Evolutionary conservation across 2,113 vertebrate species (phyloP), one percentile per base, ranked within the genome.

Genomic region (Damaliscus lunatus): DNA sequence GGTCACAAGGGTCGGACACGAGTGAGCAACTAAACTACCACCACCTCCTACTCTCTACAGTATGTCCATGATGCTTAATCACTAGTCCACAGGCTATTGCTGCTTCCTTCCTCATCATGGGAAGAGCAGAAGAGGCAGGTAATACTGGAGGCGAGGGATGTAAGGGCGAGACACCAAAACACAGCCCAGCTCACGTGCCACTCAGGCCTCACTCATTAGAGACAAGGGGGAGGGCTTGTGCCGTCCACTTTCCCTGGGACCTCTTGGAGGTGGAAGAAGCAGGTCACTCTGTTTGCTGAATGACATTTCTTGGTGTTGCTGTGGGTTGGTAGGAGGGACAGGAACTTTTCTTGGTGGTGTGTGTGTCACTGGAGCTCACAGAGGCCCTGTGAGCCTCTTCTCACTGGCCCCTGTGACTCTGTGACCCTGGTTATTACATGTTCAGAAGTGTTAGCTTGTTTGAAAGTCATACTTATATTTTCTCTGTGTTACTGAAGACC

Each of bases 401-500:
- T 90, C 60, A 64, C 11, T 94, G 57, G 27, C 52, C 16, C 43
- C 27, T 64, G 16, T 92, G 57, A 84, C 60, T 82, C 84, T 87
- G 29, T 90, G 88, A 81, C 11, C 36, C 40, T 77, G 52, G 31
- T 67, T 88, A 83, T 82, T 55, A 55, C 23, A 43, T 23, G 19
- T 86, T 83, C 71, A 88, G 91, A 96, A 82, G 33, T 31, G 6
- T 71, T 80, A 78, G 27, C 31, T 67, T 97, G 74, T 85, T 91
- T 78, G 50, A 93, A 97, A 91, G 40, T 50, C 36, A 77, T 60
- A 13, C 15, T 78, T 64, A 60, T 67, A 46, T 77, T 92, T 92
- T 92, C 36, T 88, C 11, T 94, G 91, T 80, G 62, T 87, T 81
- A n/a, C 52, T 40, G 46, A 33, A 89, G 50, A 21, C 50, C 25